phyloP scores from a whole-genome alignment of 2,888 invertebrate species.

The Tiphia femorata region DNA sequence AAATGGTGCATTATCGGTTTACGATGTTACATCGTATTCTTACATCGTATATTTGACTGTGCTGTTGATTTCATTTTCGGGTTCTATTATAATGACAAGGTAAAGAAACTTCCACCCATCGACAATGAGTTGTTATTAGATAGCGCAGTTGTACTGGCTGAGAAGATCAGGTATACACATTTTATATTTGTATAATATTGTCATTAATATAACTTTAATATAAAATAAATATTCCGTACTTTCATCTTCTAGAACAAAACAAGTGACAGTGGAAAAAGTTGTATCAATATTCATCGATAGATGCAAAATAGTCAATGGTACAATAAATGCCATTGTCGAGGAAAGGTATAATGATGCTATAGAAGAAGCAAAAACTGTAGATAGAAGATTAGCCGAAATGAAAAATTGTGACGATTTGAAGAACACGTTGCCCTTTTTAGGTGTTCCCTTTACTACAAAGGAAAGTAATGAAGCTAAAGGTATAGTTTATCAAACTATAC shows the following conservation, averaged over 20 bases:
- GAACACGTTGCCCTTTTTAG: constrained; percentile 83
- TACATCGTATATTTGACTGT: constrained; percentile 65
- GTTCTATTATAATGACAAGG: constrained; percentile 65
- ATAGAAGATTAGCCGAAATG: constrained; percentile 75
- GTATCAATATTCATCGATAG: constrained; percentile 82
- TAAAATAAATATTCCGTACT: no score
- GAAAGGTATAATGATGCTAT: constrained; percentile 84
- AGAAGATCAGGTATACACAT: constrained; percentile 73
- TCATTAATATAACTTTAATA: not conserved
- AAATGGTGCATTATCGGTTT: constrained; percentile 42
- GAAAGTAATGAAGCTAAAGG: constrained; percentile 87
- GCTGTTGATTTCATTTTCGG: constrained; percentile 69
- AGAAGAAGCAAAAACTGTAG: constrained; percentile 81
- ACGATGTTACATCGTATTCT: constrained; percentile 50
- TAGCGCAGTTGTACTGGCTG: constrained; percentile 78
- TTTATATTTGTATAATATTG: not conserved
- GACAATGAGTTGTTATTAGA: constrained; percentile 70
- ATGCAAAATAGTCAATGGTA: constrained; percentile 80
- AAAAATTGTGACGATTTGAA: constrained; percentile 75
- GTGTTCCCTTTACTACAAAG: constrained; percentile 93
- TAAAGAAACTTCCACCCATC: constrained; percentile 64
- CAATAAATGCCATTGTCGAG: constrained; percentile 87
- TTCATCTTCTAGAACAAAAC: constrained; percentile 65
- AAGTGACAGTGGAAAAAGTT: constrained; percentile 78
- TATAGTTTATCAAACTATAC: no score